Evolutionary conservation across 2,888 invertebrate species (phyloP).

Genomic region (Seira musarum): DNA sequence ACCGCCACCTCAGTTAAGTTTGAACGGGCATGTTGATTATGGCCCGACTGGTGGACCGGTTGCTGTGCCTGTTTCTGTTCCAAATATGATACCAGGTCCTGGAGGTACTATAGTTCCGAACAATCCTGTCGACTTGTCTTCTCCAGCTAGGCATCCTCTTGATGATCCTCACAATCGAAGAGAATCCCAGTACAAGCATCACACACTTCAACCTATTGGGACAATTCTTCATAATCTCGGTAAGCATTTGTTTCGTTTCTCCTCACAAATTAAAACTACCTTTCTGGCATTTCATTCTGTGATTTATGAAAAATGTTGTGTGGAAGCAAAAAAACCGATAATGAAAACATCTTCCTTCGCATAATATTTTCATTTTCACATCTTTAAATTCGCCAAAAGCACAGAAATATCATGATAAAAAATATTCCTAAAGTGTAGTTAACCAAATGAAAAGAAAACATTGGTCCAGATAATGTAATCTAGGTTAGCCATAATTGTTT

Average conservation of each 20-base stretch:
- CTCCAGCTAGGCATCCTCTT: constrained; percentile 64
- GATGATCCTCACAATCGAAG: constrained; percentile 64
- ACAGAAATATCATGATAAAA: too few relatives aligned
- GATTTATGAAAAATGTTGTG: too few relatives aligned
- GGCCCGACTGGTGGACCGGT: constrained; percentile 61
- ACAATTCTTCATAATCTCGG: constrained; percentile 69
- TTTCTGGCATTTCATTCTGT: too few relatives aligned
- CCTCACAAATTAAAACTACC: too few relatives aligned
- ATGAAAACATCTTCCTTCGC: too few relatives aligned
- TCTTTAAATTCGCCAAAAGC: too few relatives aligned
- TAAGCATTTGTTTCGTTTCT: constrained; percentile 36
- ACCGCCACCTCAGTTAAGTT: constrained; percentile 49
- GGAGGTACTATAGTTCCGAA: constrained; percentile 64
- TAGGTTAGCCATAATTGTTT: too few relatives aligned
- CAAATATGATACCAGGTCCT: constrained; percentile 54
- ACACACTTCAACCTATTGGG: constrained; percentile 69
- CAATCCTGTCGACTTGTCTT: constrained; percentile 69
- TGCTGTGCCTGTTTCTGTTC: constrained; percentile 65
- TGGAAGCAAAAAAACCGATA: too few relatives aligned
- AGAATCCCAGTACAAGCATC: constrained; percentile 61
- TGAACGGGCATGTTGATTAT: constrained; percentile 67
- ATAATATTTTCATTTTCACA: too few relatives aligned
- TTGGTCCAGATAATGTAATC: too few relatives aligned
- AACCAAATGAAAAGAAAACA: too few relatives aligned
- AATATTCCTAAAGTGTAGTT: too few relatives aligned